Evolutionary conservation across 1,140 invertebrate genomes (phyloP), one percentile per base, ranked within the genome.

Genomic region (Triops longicaudatus): DNA sequence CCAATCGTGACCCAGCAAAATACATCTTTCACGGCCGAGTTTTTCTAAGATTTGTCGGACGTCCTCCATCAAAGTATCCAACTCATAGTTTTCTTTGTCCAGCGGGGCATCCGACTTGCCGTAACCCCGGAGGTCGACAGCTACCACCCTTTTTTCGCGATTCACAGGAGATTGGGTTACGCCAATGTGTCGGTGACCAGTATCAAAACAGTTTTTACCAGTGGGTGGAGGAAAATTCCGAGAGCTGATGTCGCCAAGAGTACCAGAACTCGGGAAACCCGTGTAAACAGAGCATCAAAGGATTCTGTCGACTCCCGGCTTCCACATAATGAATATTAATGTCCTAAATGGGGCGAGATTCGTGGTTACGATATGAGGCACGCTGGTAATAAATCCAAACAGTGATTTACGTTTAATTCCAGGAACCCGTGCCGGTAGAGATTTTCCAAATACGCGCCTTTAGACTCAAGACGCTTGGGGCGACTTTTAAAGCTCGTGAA

Each of bases 201-300:
- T 9, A 41, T 6, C 0, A 63, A 10, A 63, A 22, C 14, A 76
- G 22, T 9, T 77, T 72, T 2, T 82, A 89, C 89, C 89, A 88
- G 82, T 90, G 88, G 78, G 88, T 85, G 80, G 87, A 85, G 14
- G 87, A 84, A 79, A 91, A 90, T 63, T 89, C 84, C 28, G 85
- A 82, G 12, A 92, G 86, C 84, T 93, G 91, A 82, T 89, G 83
- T 22, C 89, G 81, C 89, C 89, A 91, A 3, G 87, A 88, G 80
- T 88, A 91, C 90, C 91, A 93, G 81, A 89, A 92, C 79, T 93
- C 91, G 0, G 91, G 91, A 83, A 92, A 93, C 44, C 92, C 92
- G 82, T 93, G 92, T 5, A 93, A 82, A 5, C 92, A 84, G 37
- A 93, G 81, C 31, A 93, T 79, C 7, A 92, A 82, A 11, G 88